Evolutionary conservation across 2,888 invertebrate species (phyloP).

Genomic region (Drosophila tripunctata): DNA sequence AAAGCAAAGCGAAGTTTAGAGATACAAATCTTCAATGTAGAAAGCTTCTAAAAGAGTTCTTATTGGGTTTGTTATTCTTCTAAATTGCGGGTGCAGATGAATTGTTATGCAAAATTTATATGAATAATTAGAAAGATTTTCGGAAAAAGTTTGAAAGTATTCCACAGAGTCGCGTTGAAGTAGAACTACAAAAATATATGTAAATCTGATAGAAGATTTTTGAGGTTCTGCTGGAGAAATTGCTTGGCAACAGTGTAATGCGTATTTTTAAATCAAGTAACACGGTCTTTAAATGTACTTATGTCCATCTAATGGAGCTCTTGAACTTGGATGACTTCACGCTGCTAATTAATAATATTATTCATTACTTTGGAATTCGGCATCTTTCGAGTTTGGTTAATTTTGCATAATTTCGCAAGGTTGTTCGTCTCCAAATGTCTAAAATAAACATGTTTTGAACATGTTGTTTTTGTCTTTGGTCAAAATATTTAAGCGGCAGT

Average conservation of each 20-base stretch:
- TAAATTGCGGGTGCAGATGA: not conserved
- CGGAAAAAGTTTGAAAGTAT: no score
- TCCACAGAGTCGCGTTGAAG: no score
- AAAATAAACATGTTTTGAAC: constrained; percentile 49
- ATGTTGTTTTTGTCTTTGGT: constrained; percentile 4
- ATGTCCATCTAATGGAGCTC: not conserved
- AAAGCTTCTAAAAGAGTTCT: not conserved
- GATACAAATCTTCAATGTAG: not conserved
- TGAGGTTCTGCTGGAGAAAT: no score
- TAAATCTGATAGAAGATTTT: no score
- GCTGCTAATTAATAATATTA: constrained; percentile 33
- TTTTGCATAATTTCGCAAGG: constrained; percentile 63
- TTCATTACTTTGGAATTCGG: constrained; percentile 28
- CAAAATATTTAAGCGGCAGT: constrained; percentile 1
- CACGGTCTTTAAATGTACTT: no score
- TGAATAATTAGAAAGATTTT: no score
- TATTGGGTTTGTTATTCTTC: not conserved
- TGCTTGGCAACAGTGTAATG: no score
- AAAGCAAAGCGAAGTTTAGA: not conserved
- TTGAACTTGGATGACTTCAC: constrained; percentile 27
- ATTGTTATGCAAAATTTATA: no score
- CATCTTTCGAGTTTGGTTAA: constrained; percentile 16
- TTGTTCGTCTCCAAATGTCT: constrained; percentile 27
- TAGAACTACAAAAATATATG: no score
- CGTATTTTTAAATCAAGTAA: no score